Percentiles rank a stretch among this genome's conserved stretches.
These are phyloP conservation scores for Pseudomyrmex pallidus DNA, from an alignment of 1,140 invertebrate species.

Conservation along the genomic window DNA sequence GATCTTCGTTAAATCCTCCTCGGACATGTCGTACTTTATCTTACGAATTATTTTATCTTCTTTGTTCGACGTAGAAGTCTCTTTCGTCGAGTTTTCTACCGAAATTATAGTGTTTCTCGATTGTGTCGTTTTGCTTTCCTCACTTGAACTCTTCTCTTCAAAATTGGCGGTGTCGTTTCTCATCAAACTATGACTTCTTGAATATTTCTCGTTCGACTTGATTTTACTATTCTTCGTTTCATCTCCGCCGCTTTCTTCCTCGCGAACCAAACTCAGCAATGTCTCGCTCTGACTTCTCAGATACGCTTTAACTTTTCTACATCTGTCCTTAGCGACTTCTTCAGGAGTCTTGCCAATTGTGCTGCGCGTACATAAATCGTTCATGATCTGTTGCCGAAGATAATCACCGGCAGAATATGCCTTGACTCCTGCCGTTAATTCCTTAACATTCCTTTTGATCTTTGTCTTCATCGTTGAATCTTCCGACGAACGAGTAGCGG, in stretches of 20 bases:
- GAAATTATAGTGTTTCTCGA: not conserved
- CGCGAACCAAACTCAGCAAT: conserved; percentile 23
- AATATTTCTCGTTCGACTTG: not conserved
- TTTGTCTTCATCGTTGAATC: conserved; percentile 25
- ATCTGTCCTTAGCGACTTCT: conserved; percentile 70
- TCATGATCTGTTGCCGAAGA: conserved; percentile 76
- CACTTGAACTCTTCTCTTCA: conserved; percentile 19
- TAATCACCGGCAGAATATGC: conserved; percentile 77
- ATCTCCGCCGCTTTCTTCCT: conserved; percentile 23
- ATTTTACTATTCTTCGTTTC: not conserved
- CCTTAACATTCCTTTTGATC: not conserved
- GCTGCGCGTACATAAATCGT: conserved; percentile 67
- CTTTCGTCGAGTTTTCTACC: not conserved
- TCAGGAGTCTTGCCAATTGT: conserved; percentile 62
- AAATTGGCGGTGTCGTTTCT: not conserved
- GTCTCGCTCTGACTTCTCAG: conserved; percentile 68
- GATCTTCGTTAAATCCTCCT: conserved; percentile 70
- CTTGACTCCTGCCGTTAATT: conserved; percentile 36
- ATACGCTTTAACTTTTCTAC: conserved; percentile 74
- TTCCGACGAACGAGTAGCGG: not conserved
- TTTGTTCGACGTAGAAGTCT: not conserved
- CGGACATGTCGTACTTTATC: conserved; percentile 49
- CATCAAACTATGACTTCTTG: not conserved
- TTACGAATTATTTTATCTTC: not conserved
- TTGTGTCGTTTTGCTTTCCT: not conserved